Base-by-base conservation (phyloP, 2,797 vertebrate species). In the Myotis findleyi region DNA sequence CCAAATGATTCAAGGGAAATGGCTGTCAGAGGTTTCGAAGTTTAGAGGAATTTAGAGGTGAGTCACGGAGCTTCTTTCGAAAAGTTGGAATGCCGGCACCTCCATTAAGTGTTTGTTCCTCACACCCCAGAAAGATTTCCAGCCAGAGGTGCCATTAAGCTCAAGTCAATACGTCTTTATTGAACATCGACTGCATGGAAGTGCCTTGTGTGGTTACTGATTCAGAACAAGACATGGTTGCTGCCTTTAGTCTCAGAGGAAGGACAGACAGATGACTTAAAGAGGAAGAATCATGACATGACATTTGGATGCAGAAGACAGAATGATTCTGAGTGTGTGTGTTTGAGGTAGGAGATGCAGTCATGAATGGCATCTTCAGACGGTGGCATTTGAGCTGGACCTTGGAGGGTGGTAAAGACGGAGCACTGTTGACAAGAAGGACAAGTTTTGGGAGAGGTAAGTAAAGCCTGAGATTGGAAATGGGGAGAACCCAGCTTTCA, bases 11-110 rank as follows among this genome's bases (percentile, higher is more conserved):
- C 93, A n/a, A 0, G 36, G 66, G 85, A 86, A 92, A 66, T 80
- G 49, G 76, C 86, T 97, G 93, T 83, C 90, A 93, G 55, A 66
- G 51, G 62, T 87, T 96, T 80, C 27, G 4, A 87, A 91, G 83
- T 92, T 96, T 89, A 89, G 88, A 87, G 51, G 92, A 87, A 97
- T 97, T 93, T 95, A 92, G 90, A 96, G 89, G 96, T 91, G 84
- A 96, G 73, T 21, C 82, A 6, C 0, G 0, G 82, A 93, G 44
- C 73, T 86, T 80, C 94, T 95, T 96, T 71, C 72, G 51, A 81
- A 81, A 91, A 87, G 75, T 84, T 87, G 85, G 68, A 68, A 64
- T 21, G 20, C 38, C 14, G 0, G 25, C 33, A 18, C 72, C 49
- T 84, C 66, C 64, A 53, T 9, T 66, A 85, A 81, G 30, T 38